These are phyloP conservation scores for Apogon hyalosoma DNA, from an alignment of 2,797 vertebrate species.

Conservation along the genomic window DNA sequence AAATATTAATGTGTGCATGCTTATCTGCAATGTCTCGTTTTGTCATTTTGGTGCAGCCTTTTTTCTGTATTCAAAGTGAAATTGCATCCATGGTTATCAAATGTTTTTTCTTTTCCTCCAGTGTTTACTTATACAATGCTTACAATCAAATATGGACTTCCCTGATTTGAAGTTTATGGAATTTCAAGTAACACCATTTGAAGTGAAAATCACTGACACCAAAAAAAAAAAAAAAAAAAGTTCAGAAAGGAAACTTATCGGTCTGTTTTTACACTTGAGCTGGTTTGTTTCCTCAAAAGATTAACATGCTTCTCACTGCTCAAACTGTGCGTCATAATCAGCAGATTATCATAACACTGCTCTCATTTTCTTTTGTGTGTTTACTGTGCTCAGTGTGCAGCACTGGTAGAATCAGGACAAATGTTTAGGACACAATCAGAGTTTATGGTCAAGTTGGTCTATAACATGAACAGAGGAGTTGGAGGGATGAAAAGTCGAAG, in stretches of 20 bases:
- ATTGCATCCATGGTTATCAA: background rate
- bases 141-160: background rate
- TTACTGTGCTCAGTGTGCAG: constrained; percentile 18
- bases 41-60: background rate
- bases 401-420: constrained; percentile 8
- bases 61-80: background rate
- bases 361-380: constrained; percentile 26
- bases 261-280: constrained; percentile 8
- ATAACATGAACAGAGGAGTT: constrained; percentile 12
- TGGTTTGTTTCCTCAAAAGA: constrained; percentile 31
- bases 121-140: background rate
- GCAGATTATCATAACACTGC: constrained; percentile 29
- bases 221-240: background rate
- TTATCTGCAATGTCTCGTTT: background rate
- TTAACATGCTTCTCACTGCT: constrained; percentile 34
- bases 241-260: constrained; percentile 14
- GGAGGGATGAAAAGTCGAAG: constrained; percentile 37
- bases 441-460: constrained; percentile 14
- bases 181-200: background rate
- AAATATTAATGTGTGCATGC: background rate
- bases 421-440: constrained; percentile 4
- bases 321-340: constrained; percentile 29
- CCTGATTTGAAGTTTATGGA: no score
- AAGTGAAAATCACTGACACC: background rate
- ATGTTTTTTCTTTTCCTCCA: background rate